Evolutionary conservation across 2,888 invertebrate genomes (phyloP).

Genomic region (Drosophila merina): DNA sequence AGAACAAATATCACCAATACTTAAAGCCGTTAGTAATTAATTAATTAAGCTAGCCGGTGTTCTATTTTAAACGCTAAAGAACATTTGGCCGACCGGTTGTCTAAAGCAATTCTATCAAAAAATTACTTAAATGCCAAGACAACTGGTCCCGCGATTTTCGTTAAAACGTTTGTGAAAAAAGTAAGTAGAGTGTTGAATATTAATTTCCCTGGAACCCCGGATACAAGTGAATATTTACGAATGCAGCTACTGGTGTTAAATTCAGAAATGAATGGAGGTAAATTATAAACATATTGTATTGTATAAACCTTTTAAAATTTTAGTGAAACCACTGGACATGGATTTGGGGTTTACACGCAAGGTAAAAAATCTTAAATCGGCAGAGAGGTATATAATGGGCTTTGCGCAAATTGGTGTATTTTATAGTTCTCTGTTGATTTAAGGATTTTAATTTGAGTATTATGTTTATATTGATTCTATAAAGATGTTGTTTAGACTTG

Average conservation of each 20-base stretch:
- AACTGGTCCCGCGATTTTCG: slow-evolving; percentile 49
- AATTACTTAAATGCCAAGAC: slow-evolving; percentile 18
- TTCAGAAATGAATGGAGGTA: slow-evolving; percentile 6
- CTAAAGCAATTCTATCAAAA: slow-evolving; percentile 19
- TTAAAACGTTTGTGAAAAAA: slow-evolving; percentile 15
- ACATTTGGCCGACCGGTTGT: slow-evolving; percentile 49
- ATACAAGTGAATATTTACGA: neutral
- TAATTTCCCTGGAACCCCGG: neutral
- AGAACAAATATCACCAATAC: slow-evolving; percentile 58
- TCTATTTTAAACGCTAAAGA: slow-evolving; percentile 67
- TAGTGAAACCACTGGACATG: neutral
- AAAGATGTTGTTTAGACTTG: slow-evolving; percentile 56
- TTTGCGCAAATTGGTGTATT: neutral
- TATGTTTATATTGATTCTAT: neutral
- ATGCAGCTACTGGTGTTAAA: neutral
- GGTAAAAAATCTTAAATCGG: neutral
- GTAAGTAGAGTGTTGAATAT: slow-evolving; percentile 66
- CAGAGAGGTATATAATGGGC: slow-evolving; percentile 1
- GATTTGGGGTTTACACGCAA: slow-evolving; percentile 30
- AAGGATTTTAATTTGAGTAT: neutral
- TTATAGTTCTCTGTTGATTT: slow-evolving; percentile 1
- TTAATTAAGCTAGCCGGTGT: slow-evolving; percentile 28
- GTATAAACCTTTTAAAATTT: slow-evolving; percentile 4
- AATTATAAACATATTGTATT: neutral
- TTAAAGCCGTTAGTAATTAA: slow-evolving; percentile 41